These are phyloP conservation scores for Apomyelois bistriatella DNA, from an alignment of 2,888 invertebrate species.

Conservation along the genomic window DNA sequence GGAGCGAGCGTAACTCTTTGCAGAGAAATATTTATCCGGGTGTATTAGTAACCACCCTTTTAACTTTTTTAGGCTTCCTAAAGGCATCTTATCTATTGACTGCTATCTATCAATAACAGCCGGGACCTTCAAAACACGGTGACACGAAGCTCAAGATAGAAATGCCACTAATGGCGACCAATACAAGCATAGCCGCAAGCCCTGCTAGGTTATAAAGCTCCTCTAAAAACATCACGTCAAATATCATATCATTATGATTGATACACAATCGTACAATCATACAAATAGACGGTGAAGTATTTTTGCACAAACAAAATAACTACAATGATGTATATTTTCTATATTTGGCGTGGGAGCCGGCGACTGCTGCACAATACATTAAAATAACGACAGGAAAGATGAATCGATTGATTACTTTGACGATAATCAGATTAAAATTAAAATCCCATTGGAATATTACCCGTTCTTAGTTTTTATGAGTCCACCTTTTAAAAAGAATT, in stretches of 20 bases:
- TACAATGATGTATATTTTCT: constrained; percentile 8
- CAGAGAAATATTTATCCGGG: too few species aligned
- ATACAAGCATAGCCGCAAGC: too few species aligned
- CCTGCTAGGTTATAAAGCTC: too few species aligned
- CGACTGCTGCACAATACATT: constrained; percentile 11
- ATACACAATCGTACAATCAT: background rate
- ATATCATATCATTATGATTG: background rate
- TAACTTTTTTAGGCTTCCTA: too few species aligned
- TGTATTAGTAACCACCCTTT: too few species aligned
- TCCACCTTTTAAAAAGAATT: background rate
- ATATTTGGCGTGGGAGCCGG: constrained; percentile 12
- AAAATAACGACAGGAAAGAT: constrained; percentile 30
- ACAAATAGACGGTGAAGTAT: background rate
- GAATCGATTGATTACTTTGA: constrained; percentile 33
- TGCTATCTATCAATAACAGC: too few species aligned
- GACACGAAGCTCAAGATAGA: too few species aligned
- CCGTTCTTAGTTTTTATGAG: constrained; percentile 8
- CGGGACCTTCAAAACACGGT: too few species aligned
- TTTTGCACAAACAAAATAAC: constrained; percentile 6
- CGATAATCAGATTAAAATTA: constrained; percentile 26
- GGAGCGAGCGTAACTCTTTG: too few species aligned
- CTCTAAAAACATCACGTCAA: too few species aligned
- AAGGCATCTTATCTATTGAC: too few species aligned
- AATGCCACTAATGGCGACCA: too few species aligned
- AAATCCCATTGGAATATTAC: constrained; percentile 18